phyloP scores from a whole-genome alignment of 2,113 vertebrate species.

The Galeopterus variegatus region DNA sequence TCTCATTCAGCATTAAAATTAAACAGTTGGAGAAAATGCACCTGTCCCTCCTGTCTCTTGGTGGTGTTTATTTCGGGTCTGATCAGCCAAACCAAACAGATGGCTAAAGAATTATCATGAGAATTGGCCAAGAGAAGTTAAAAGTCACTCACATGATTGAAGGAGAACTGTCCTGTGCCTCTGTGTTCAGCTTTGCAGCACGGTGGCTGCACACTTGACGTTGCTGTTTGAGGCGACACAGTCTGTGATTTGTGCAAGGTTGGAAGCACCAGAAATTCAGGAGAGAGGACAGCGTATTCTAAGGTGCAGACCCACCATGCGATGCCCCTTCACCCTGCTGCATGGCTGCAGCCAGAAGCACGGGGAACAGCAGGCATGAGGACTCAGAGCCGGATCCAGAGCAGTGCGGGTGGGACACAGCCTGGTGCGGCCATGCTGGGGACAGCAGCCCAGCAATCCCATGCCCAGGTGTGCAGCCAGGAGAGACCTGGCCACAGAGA shows the following conservation, averaged over 20 bases:
- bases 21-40: background rate
- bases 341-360: too few relatives aligned
- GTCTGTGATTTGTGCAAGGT: background rate
- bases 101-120: accelerated
- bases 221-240: background rate
- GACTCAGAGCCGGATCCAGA: too few relatives aligned
- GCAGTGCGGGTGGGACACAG: too few relatives aligned
- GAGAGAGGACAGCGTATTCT: too few relatives aligned
- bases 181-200: background rate
- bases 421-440: too few relatives aligned
- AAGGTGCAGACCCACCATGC: too few relatives aligned
- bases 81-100: background rate
- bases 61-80: background rate
- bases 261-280: background rate
- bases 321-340: too few relatives aligned
- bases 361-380: too few relatives aligned
- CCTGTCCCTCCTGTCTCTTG: accelerated
- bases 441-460: too few relatives aligned
- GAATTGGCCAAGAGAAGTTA: background rate
- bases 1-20: background rate
- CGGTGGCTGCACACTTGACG: background rate
- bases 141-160: background rate
- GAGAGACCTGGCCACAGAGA: too few relatives aligned
- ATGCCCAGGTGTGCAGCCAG: too few relatives aligned
- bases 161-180: background rate